Conservation (phyloP, 2,888 invertebrate genomes). For the Anthophora plumipes region DNA sequence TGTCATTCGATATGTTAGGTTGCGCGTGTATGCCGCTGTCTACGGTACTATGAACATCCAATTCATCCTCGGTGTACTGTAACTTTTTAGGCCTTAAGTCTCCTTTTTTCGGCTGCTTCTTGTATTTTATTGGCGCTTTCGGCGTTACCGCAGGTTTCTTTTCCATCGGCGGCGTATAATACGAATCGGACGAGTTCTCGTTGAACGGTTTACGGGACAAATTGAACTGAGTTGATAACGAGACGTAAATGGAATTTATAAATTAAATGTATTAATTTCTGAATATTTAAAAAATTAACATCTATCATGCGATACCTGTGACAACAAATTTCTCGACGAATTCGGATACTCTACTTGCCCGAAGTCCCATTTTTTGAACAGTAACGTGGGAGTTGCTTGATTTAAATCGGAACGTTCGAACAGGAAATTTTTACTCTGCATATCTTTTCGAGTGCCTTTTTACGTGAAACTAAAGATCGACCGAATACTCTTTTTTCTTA, state of each 20-base stretch:
- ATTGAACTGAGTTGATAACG: constrained; percentile 25
- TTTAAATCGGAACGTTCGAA: constrained; percentile 17
- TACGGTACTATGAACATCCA: not conserved
- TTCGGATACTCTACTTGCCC: not conserved
- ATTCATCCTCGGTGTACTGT: constrained; percentile 64
- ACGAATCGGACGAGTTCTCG: not conserved
- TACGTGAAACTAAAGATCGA: not conserved
- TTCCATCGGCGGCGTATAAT: constrained; percentile 43
- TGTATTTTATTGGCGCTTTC: constrained; percentile 73
- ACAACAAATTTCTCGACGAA: not conserved
- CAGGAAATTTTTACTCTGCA: constrained; percentile 26
- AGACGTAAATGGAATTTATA: not conserved
- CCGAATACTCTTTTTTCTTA: constrained; percentile 9
- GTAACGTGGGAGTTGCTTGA: not conserved
- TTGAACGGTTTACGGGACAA: constrained; percentile 4
- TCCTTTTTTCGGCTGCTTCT: constrained; percentile 55
- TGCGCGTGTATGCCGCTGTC: constrained; percentile 8
- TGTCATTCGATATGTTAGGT: not conserved
- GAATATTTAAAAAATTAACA: not conserved
- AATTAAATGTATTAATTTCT: too few species aligned
- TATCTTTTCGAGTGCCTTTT: constrained; percentile 2
- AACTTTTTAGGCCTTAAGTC: constrained; percentile 74
- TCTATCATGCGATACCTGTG: constrained; percentile 21
- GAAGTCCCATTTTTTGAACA: constrained; percentile 27
- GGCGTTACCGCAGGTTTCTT: constrained; percentile 35